Percentiles rank a stretch among this genome's conserved stretches.
phyloP scores from a whole-genome alignment of 2,113 vertebrate genomes.

The Blennius ocellaris region DNA sequence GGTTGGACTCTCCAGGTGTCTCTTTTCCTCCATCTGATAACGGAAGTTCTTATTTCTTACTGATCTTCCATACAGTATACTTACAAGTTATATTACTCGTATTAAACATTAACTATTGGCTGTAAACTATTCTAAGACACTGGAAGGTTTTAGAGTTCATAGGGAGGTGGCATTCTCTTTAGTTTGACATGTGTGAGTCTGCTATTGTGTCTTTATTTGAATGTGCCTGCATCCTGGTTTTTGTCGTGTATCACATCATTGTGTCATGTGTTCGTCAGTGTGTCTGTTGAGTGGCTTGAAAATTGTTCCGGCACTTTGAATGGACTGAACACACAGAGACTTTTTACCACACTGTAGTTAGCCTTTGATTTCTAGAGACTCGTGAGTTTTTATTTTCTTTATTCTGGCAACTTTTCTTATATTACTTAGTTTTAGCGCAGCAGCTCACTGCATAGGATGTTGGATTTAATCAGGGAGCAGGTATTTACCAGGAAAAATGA shows the following conservation, averaged over 20 bases:
- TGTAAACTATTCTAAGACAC: neutral
- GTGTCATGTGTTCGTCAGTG: conserved; percentile 2
- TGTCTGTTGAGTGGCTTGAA: conserved; percentile 4
- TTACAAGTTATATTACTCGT: neutral
- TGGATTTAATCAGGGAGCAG: too few relatives aligned
- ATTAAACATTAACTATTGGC: neutral
- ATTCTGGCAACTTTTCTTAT: too few relatives aligned
- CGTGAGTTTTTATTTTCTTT: too few relatives aligned
- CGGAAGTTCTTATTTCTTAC: neutral
- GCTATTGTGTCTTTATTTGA: conserved; percentile 7
- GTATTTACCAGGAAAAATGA: too few relatives aligned
- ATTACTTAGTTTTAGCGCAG: too few relatives aligned
- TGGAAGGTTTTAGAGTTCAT: conserved; percentile 6
- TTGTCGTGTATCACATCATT: conserved; percentile 5
- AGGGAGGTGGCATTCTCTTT: neutral
- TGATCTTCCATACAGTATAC: neutral
- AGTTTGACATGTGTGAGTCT: conserved; percentile 17
- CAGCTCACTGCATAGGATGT: too few relatives aligned
- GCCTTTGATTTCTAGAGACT: too few relatives aligned
- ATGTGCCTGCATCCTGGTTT: conserved; percentile 28
- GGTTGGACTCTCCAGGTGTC: conserved; percentile 52
- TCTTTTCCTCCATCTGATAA: conserved; percentile 13
- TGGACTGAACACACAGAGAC: too few relatives aligned
- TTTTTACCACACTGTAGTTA: too few relatives aligned
- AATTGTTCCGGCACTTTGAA: neutral